A percentile compares a stretch with the other conserved stretches of the same genome.
Evolutionary conservation across 2,113 vertebrate genomes (phyloP).

Genomic region (Megaceryle maxima): DNA sequence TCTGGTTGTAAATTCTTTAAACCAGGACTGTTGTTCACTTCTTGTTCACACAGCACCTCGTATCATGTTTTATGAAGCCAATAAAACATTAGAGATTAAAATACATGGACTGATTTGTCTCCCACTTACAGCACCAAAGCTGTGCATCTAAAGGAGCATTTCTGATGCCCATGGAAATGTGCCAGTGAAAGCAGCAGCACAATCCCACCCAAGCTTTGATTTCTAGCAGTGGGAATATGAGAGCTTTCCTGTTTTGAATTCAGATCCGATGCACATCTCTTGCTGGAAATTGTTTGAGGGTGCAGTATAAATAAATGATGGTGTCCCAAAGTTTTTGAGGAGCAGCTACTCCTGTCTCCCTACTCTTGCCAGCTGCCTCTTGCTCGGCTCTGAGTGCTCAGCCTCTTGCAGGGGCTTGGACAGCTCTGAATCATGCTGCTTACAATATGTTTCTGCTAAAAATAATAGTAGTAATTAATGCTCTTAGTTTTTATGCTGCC

Average conservation of each 20-base stretch:
- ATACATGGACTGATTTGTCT: neutral
- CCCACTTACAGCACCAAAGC: constrained; percentile 9
- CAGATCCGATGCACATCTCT: neutral
- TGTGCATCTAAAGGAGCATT: neutral
- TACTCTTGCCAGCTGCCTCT: neutral
- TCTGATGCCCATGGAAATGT: neutral
- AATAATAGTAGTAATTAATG: constrained; percentile 66
- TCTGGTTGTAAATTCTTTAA: neutral
- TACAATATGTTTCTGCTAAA: constrained; percentile 62
- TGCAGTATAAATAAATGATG: neutral
- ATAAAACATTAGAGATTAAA: constrained; percentile 28
- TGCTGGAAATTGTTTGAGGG: neutral
- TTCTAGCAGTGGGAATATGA: neutral
- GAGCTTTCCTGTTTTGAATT: neutral
- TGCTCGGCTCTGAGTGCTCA: neutral
- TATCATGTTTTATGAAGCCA: constrained; percentile 1
- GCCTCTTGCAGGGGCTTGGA: constrained; percentile 25
- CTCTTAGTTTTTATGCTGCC: neutral
- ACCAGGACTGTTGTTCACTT: constrained; percentile 9
- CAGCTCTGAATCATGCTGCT: constrained; percentile 37
- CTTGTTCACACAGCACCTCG: constrained; percentile 11
- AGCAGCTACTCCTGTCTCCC: neutral
- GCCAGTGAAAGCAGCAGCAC: neutral
- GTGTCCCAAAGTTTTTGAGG: neutral
- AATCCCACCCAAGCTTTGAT: neutral